Evolutionary conservation across 1,140 invertebrate species (phyloP).

Genomic region (Pseudoatta argentina): DNA sequence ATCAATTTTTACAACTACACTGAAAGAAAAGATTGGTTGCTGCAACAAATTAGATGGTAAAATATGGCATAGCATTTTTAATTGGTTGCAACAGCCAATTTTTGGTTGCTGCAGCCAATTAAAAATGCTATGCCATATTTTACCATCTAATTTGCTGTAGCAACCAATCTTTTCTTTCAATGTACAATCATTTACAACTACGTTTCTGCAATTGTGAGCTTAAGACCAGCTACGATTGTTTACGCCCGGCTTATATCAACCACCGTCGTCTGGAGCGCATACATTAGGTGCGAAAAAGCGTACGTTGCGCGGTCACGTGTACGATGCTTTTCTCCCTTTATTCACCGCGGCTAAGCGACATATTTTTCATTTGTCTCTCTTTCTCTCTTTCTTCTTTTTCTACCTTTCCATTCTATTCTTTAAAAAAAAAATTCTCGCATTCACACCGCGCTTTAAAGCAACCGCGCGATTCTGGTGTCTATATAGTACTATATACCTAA

Average conservation of each 20-base stretch:
- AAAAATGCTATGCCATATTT: no score
- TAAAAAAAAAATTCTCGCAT: conserved; percentile 7
- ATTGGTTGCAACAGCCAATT: no score
- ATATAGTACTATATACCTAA: no score
- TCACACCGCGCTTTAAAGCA: neutral
- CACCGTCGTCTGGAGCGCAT: neutral
- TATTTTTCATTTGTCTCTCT: conserved; percentile 24
- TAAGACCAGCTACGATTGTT: neutral
- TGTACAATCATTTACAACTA: no score
- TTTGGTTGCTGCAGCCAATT: no score
- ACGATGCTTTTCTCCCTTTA: conserved; percentile 22
- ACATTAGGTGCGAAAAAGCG: neutral
- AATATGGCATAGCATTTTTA: no score
- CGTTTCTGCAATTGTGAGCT: no score
- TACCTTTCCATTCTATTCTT: neutral
- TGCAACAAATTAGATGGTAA: no score
- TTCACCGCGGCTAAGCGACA: neutral
- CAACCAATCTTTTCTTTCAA: no score
- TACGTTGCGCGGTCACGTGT: neutral
- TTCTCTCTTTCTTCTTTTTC: neutral
- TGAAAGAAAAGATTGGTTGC: no score
- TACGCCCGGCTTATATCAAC: neutral
- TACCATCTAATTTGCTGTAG: no score
- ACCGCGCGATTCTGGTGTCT: neutral
- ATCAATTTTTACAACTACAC: no score